Conservation (phyloP, 2,888 invertebrate species). For the Caenorhabditis sp. region DNA sequence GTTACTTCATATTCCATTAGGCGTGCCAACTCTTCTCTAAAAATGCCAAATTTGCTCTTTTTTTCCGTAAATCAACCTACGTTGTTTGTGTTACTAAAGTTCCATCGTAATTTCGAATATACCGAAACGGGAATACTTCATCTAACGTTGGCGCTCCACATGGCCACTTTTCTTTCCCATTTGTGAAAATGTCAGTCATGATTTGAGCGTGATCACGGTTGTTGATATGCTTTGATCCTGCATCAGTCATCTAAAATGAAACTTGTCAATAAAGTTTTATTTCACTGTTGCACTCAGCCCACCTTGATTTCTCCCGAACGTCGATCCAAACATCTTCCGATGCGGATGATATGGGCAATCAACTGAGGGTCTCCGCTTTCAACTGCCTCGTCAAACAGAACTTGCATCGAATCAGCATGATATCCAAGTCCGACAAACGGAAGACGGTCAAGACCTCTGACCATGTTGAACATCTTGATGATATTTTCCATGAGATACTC, state of each 20-base stretch:
- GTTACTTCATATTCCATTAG: constrained; percentile 54
- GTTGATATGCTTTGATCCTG: constrained; percentile 37
- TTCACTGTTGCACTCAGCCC: too few relatives aligned
- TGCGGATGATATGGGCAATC: constrained; percentile 34
- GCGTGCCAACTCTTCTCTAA: constrained; percentile 48
- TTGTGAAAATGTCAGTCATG: constrained; percentile 29
- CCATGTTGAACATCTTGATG: constrained; percentile 37
- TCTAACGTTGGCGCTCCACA: constrained; percentile 48
- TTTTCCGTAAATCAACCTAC: too few relatives aligned
- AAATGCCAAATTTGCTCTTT: neutral
- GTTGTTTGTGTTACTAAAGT: constrained; percentile 19
- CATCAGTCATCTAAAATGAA: constrained; percentile 49
- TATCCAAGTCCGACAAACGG: constrained; percentile 62
- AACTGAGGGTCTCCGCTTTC: constrained; percentile 57
- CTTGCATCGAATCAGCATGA: constrained; percentile 46
- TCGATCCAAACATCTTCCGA: constrained; percentile 57
- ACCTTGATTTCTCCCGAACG: constrained; percentile 42
- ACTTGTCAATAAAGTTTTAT: too few relatives aligned
- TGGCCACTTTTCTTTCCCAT: constrained; percentile 20
- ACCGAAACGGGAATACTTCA: constrained; percentile 51
- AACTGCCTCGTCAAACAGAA: constrained; percentile 52
- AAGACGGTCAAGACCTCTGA: constrained; percentile 54
- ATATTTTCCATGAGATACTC: constrained; percentile 38
- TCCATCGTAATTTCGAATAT: constrained; percentile 34
- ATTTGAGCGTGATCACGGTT: constrained; percentile 51